Base-by-base conservation (phyloP, 2,888 invertebrate genomes). In the Synergus itoensis region DNA sequence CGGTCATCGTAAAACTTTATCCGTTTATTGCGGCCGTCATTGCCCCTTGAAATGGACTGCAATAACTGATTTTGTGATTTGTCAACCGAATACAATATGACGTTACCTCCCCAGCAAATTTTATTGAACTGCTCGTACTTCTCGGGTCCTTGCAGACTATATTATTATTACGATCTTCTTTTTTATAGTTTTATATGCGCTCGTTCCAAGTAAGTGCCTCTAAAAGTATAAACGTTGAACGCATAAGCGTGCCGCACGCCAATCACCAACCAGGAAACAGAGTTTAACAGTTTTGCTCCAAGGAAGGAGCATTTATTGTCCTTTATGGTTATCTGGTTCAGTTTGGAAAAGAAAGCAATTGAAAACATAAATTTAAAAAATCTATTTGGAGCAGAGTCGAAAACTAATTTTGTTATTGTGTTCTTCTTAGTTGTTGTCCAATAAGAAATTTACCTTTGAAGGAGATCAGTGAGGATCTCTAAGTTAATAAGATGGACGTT, bases 11-110 rank as follows among this genome's bases (percentile, higher is more conserved):
- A 90, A 89, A 91, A 86, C 81, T 90, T 88, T 89, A 90, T 90
- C 87, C 83, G 84, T 91, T 91, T 92, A 90, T 91, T 90, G 85
- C 87, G 80, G 84, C 82, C 63, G 83, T 84, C 87, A 88, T 88
- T 89, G 86, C 82, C 85, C 86, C 83, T 85, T 84, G 80, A 87
- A 88, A 88, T 85, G 83, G 85, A 81, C 87, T 73, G 40, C 40
- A 86, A 87, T 91, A 89, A 91, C 88, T 87, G 87, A 90, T 90
- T 90, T 90, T 86, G 87, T 87, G 53, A 73, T 73, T 65, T 73
- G 48, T 73, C 73, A 73, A 73, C 53, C n/a, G 36, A 73, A 73
- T 53, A 73, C 73, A 73, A 73, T 73, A 36, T 73, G 12, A 40
- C 7, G 53, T 73, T 73, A 36, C 48, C 36, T 73, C 53, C n/a